Evolutionary conservation across 2,797 vertebrate species (phyloP).

Genomic region (Chaetodon trifasciatus): DNA sequence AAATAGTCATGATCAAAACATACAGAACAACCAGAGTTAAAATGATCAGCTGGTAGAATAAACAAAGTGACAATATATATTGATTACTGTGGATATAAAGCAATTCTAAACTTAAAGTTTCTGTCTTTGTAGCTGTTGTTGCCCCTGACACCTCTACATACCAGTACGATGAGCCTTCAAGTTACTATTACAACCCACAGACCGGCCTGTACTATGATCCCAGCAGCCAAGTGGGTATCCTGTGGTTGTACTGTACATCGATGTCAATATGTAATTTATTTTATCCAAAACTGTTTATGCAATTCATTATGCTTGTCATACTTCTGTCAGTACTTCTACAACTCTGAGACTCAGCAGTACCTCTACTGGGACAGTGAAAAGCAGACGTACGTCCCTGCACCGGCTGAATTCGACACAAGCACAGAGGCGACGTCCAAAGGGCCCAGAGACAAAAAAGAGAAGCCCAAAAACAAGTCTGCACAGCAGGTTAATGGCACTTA

Average conservation of each 20-base stretch:
- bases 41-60: no score
- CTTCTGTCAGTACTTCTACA: constrained; percentile 98
- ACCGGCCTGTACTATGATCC: constrained; percentile 95
- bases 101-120: no score
- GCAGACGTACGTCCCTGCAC: constrained; percentile 89
- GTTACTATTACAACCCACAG: constrained; percentile 94
- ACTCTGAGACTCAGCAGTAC: constrained; percentile 93
- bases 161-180: constrained; percentile 94
- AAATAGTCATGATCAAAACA: no score
- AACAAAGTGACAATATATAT: no score
- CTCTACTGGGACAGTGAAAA: constrained; percentile 95
- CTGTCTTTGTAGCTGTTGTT: constrained; percentile 68
- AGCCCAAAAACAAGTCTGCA: constrained; percentile 95
- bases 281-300: neutral
- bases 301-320: neutral
- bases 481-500: constrained; percentile 86
- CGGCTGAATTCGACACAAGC: constrained; percentile 67
- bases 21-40: no score
- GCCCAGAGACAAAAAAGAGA: constrained; percentile 94
- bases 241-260: neutral
- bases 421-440: constrained; percentile 84
- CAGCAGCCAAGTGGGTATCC: constrained; percentile 89
- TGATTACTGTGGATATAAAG: no score
- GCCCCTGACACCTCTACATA: constrained; percentile 92
- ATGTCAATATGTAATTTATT: neutral